phyloP scores from a whole-genome alignment of 2,797 vertebrate species.

The Sebastes matsubarae region DNA sequence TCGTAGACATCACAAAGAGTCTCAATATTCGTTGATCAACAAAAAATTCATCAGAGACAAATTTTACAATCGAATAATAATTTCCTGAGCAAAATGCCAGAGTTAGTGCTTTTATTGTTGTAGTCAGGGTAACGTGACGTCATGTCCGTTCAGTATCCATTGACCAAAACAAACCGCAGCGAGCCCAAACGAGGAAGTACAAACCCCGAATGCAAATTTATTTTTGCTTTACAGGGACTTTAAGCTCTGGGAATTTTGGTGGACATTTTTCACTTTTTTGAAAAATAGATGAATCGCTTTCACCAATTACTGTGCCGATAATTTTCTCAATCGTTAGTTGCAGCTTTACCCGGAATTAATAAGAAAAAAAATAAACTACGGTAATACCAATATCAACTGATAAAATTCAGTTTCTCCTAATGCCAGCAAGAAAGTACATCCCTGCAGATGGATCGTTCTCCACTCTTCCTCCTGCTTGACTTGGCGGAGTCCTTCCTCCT shows the following conservation, averaged over 20 bases:
- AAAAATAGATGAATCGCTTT: not conserved
- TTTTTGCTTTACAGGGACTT: no score
- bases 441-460: conserved; percentile 8
- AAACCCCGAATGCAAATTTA: no score
- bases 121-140: no score
- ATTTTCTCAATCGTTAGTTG: not conserved
- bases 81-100: not conserved
- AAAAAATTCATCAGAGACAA: not conserved
- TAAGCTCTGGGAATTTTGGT: not conserved
- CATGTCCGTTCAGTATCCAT: no score
- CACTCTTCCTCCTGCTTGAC: conserved; percentile 4
- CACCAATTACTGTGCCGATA: no score
- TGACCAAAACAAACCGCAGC: no score
- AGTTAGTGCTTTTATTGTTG: fast-evolving
- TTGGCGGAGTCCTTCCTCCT: conserved; percentile 5
- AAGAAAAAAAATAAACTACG: not conserved
- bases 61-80: not conserved
- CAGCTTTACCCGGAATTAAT: not conserved
- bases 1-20: not conserved
- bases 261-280: not conserved
- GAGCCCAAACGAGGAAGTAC: no score
- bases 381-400: not conserved
- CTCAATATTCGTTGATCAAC: not conserved
- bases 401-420: not conserved
- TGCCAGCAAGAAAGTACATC: conserved; percentile 1